These are phyloP conservation scores for Microctenopoma steveboyesi DNA, from an alignment of 2,797 vertebrate genomes.

Conservation along the genomic window DNA sequence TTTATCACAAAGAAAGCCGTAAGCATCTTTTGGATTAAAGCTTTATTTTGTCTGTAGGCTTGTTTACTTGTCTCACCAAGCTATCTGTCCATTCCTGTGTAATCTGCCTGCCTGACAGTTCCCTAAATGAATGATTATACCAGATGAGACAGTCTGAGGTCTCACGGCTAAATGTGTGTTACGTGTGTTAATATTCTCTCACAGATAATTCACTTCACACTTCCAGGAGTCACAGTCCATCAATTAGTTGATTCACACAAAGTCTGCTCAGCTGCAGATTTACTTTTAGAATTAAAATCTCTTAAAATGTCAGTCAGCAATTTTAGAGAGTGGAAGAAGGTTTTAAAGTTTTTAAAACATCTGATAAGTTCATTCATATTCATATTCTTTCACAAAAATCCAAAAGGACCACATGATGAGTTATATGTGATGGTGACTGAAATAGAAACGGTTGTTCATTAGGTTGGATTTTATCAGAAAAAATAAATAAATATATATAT, in stretches of 20 bases:
- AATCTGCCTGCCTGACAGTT: constrained; percentile 18
- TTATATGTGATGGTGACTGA: too few species aligned
- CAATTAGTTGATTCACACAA: constrained; percentile 21
- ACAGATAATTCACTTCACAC: constrained; percentile 40
- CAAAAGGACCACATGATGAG: too few species aligned
- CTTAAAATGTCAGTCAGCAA: too few species aligned
- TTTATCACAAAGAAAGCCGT: background rate
- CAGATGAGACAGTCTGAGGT: constrained; percentile 51
- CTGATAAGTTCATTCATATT: too few species aligned
- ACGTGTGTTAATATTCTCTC: constrained; percentile 47
- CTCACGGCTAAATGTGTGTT: constrained; percentile 46
- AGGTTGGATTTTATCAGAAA: too few species aligned
- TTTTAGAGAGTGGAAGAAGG: too few species aligned
- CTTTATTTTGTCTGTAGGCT: background rate
- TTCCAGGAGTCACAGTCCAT: constrained; percentile 43
- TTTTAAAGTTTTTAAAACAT: too few species aligned
- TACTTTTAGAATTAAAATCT: too few species aligned
- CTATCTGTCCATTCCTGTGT: constrained; percentile 19
- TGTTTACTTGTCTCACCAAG: constrained; percentile 9
- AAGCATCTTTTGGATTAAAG: background rate
- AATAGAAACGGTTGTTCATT: too few species aligned
- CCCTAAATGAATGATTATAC: constrained; percentile 41
- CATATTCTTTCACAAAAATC: too few species aligned
- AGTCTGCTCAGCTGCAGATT: too few species aligned
- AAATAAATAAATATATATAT: too few species aligned